Conservation (phyloP, 1,140 invertebrate species). For the Drosophila cardini region DNA sequence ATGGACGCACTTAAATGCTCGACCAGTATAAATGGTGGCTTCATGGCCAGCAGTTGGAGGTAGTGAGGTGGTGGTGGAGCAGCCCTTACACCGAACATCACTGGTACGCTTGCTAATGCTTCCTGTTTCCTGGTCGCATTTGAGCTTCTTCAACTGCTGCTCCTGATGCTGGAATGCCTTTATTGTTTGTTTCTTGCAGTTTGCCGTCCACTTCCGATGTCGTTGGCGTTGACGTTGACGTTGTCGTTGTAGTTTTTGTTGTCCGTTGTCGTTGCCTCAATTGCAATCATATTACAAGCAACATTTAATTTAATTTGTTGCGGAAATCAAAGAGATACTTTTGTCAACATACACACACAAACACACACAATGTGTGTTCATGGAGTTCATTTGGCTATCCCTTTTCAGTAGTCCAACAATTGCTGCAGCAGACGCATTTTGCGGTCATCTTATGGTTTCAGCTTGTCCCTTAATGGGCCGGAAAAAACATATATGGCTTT, state of each 20-base stretch:
- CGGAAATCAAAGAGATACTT: slow-evolving; percentile 70
- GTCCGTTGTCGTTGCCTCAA: slow-evolving; percentile 41
- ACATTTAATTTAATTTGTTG: slow-evolving; percentile 80
- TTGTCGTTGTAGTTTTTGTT: slow-evolving; percentile 29
- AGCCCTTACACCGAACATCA: neutral
- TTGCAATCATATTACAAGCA: slow-evolving; percentile 78
- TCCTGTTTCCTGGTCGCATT: slow-evolving; percentile 59
- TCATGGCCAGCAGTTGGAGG: slow-evolving; percentile 20
- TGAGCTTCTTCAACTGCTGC: slow-evolving; percentile 13
- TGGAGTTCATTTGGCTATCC: slow-evolving; percentile 22
- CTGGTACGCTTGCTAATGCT: slow-evolving; percentile 52
- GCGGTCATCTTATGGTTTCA: slow-evolving; percentile 46
- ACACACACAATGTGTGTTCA: neutral
- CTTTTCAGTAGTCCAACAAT: slow-evolving; percentile 13
- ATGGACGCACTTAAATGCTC: slow-evolving; percentile 46
- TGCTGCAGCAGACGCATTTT: slow-evolving; percentile 34
- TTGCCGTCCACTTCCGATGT: slow-evolving; percentile 61
- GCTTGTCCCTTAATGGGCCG: slow-evolving; percentile 56
- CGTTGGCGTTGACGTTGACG: neutral
- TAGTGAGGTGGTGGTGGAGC: too few relatives aligned
- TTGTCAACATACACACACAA: slow-evolving; percentile 1
- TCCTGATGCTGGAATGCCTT: slow-evolving; percentile 50
- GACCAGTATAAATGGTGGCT: neutral
- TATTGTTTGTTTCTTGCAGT: slow-evolving; percentile 71
- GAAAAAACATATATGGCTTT: slow-evolving; percentile 46